These are phyloP conservation scores for silkworm (Bombyx mori) DNA, from an alignment of 1,140 invertebrate species.

Conservation along the genomic window ASM3026992v2 NC_085132.1:11180001-11180500, in stretches of 20 bases:
- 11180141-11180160: slow-evolving; percentile 75
- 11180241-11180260: background rate
- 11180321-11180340: too few species aligned
- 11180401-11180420: too few species aligned
- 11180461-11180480: too few species aligned
- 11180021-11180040: slow-evolving; percentile 23
- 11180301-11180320: too few species aligned
- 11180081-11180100: slow-evolving; percentile 25
- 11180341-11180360: too few species aligned
- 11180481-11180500: too few species aligned
- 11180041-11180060: slow-evolving; percentile 37
- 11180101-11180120: slow-evolving; percentile 42
- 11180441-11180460: too few species aligned
- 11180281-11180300: too few species aligned
- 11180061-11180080: slow-evolving; percentile 36
- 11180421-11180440: too few species aligned
- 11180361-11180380: too few species aligned
- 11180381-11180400: too few species aligned
- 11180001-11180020: slow-evolving; percentile 25
- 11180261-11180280: background rate
- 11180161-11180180: slow-evolving; percentile 74
- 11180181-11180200: slow-evolving; percentile 75
- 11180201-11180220: slow-evolving; percentile 61
- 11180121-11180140: slow-evolving; percentile 73
- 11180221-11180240: too few species aligned